Base-by-base conservation (phyloP, 1,140 invertebrate genomes). In the Harpegnathos saltator region DNA sequence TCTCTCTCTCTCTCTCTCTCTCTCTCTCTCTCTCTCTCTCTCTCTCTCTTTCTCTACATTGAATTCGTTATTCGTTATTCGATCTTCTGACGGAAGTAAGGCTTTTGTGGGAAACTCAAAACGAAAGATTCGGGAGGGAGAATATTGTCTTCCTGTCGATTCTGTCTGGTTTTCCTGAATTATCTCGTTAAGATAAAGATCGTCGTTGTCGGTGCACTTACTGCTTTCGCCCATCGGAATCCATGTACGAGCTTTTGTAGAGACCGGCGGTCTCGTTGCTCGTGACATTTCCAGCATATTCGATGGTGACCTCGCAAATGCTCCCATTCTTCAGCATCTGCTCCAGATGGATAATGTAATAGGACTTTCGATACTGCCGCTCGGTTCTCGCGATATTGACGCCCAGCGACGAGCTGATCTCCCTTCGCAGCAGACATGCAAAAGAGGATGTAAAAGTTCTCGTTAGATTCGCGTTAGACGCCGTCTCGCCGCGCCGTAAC, bases 161-260 rank as follows among this genome's bases (percentile, higher is more conserved):
- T n/a, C 29, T 33, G 29, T 33, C 5, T 33, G 29, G 4, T 14
- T 50, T 22, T 3, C 22, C 48, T 29, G 17, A 48, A 56, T n/a
- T n/a, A 72, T n/a, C 14, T 73, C 72, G 54, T 22, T 11, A 62
- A 22, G 12, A 58, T 29, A 38, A 62, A 33, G 22, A 33, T 33
- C 29, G 29, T 33, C 29, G 29, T 33, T 5, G 29, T 33, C 29
- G 29, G 11, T 52, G 58, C 29, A 63, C 89, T 94, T 93, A 95
- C 92, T 95, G 95, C 85, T 93, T 90, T 14, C 94, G 90, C 19
- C 95, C 94, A 0, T 91, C 88, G 0, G 89, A 74, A 68, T 96
- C 95, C 0, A 90, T 90, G 84, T 96, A 97, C 24, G 93, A 93
- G 66, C 95, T 95, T 87, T 95, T 95, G 86, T 97, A 97, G 17